These are phyloP conservation scores for Cyrtorhinus lividipennis DNA, from an alignment of 1,140 invertebrate species.

Conservation along the genomic window DNA sequence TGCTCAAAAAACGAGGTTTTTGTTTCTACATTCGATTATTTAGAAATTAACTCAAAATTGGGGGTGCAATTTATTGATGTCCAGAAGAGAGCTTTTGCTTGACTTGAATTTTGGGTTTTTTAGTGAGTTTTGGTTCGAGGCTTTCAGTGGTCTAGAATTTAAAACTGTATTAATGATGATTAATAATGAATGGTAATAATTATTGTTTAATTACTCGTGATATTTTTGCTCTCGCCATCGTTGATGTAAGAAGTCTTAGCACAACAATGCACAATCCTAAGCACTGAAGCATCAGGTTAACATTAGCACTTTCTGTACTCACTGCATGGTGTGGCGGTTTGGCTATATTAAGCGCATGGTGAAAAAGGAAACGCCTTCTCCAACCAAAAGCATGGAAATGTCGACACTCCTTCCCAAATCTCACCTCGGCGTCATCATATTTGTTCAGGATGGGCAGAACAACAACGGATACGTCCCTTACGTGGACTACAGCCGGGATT, in stretches of 20 bases:
- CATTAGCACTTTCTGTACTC: conserved; percentile 10
- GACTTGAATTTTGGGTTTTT: too few relatives aligned
- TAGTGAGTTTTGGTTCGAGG: too few relatives aligned
- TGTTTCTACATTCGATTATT: too few relatives aligned
- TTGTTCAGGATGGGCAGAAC: conserved; percentile 58
- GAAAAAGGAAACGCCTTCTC: neutral
- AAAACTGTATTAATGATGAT: too few relatives aligned
- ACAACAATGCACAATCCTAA: conserved; percentile 4
- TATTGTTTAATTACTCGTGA: neutral
- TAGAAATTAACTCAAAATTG: too few relatives aligned
- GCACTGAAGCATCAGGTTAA: conserved; percentile 19
- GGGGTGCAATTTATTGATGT: too few relatives aligned
- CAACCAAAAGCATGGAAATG: neutral
- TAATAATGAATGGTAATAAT: too few relatives aligned
- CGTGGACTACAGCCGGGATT: conserved; percentile 70
- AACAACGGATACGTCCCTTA: conserved; percentile 81
- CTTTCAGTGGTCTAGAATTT: too few relatives aligned
- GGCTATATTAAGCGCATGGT: neutral
- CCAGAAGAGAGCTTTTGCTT: too few relatives aligned
- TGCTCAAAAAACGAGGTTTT: too few relatives aligned
- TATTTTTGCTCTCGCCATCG: neutral
- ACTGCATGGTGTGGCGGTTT: conserved; percentile 11
- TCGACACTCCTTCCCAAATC: neutral
- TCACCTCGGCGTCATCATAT: neutral
- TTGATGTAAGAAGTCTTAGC: neutral